Conservation (phyloP, 2,888 invertebrate species). For the Cepaea hortensis region DNA sequence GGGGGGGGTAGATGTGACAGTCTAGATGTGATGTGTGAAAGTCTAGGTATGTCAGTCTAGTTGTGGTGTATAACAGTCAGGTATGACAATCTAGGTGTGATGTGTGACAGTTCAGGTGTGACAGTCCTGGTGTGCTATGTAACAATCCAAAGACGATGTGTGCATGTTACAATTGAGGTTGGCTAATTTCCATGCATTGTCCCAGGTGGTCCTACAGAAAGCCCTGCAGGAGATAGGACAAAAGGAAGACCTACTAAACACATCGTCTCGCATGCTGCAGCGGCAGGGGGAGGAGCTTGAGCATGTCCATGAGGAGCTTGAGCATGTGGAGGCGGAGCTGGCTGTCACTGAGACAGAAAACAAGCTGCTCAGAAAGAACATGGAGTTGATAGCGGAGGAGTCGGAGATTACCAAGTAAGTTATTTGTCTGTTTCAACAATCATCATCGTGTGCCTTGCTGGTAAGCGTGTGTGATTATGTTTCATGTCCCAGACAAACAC, state of each 20-base stretch:
- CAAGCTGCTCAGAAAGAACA: constrained; percentile 64
- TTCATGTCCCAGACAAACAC: no score
- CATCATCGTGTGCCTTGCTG: not conserved
- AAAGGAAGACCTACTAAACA: constrained; percentile 68
- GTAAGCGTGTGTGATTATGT: no score
- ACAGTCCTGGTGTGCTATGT: no score
- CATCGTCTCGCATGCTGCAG: constrained; percentile 66
- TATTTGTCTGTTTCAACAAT: not conserved
- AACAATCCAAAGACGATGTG: no score
- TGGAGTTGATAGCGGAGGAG: constrained; percentile 65
- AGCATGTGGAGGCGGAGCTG: constrained; percentile 7
- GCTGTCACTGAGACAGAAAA: constrained; percentile 70
- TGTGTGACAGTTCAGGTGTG: no score
- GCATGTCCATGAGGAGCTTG: constrained; percentile 68
- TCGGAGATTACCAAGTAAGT: constrained; percentile 61
- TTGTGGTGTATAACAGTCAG: no score
- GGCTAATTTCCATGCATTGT: no score
- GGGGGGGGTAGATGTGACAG: no score
- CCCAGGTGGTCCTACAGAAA: constrained; percentile 71
- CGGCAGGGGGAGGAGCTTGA: constrained; percentile 69
- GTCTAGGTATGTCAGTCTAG: no score
- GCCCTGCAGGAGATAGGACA: constrained; percentile 67
- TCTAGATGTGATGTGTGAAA: no score
- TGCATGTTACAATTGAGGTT: no score
- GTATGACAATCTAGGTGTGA: no score